phyloP scores from a whole-genome alignment of 2,888 invertebrate genomes.

The Cryptops parisi region DNA sequence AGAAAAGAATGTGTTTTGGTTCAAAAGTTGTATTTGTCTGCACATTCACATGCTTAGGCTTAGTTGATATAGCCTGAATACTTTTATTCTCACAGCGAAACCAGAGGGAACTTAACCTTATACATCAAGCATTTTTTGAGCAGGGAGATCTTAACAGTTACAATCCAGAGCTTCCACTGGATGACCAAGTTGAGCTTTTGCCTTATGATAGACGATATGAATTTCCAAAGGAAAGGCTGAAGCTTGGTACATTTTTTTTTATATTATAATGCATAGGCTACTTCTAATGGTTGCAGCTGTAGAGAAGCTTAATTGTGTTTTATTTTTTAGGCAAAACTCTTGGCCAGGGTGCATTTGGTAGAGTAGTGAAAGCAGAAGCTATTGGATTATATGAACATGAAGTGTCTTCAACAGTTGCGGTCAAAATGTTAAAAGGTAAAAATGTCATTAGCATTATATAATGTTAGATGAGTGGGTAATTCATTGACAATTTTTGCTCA shows the following conservation, averaged over 20 bases:
- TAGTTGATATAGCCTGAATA: too few species aligned
- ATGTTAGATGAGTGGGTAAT: too few species aligned
- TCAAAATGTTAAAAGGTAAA: constrained; percentile 88
- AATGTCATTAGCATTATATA: too few species aligned
- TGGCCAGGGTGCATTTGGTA: constrained; percentile 89
- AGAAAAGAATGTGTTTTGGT: too few species aligned
- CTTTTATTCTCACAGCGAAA: constrained; percentile 9
- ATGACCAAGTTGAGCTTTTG: constrained; percentile 81
- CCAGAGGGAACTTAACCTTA: constrained; percentile 34
- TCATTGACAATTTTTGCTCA: too few species aligned
- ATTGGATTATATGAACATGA: constrained; percentile 83
- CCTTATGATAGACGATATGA: constrained; percentile 80
- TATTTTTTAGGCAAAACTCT: constrained; percentile 57
- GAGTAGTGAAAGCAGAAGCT: constrained; percentile 76
- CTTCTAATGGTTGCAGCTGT: too few species aligned
- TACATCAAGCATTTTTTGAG: constrained; percentile 36
- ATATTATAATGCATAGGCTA: too few species aligned
- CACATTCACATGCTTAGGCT: too few species aligned
- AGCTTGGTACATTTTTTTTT: constrained; percentile 43
- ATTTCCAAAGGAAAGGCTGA: constrained; percentile 68
- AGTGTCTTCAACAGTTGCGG: constrained; percentile 77
- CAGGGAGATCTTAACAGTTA: constrained; percentile 62
- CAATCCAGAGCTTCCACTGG: constrained; percentile 75
- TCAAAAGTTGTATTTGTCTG: too few species aligned
- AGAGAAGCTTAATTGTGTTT: neutral